Base-by-base conservation (phyloP, 2,113 vertebrate species). In the Nicator chloris region DNA sequence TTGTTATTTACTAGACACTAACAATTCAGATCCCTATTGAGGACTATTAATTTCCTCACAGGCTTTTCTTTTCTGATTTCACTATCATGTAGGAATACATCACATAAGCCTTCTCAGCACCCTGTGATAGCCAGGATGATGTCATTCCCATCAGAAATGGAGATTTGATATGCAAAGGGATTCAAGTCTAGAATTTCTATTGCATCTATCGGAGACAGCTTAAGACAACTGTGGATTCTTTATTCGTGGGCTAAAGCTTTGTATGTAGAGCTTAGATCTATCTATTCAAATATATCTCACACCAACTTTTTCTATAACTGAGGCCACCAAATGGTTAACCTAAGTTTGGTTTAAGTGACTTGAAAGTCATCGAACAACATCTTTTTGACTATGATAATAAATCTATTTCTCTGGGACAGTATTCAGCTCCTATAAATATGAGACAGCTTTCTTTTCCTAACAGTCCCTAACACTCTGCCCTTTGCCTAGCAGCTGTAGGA, bases 1-100 rank as follows among this genome's bases (percentile, higher is more conserved):
- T 96, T 90, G 66, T 93, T 95, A 92, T 90, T 95, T 91, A 75
- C 64, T 83, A 81, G 78, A 57, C 71, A 83, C 68, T 86, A 92
- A 77, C 66, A 93, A 70, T 49, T 42, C 45, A 90, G 75, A 76
- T 83, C 80, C 42, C 39, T 93, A 27, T 26, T 88, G 75, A 90
- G 42, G 82, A 73, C 68, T 83, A 81, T 70, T 94, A 56, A 81
- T 94, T 93, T 96, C 76, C 86, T 86, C 30, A 83, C 35, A 83
- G 57, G 77, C 53, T 65, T 93, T 94, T 92, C 77, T 82, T 92
- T 94, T 94, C 73, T 77, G 82, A 88, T 86, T 92, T 83, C 30
- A 53, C 78, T 69, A 39, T 92, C 85, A 77, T 86, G 19, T 69
- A 82, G 23, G 7, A 93, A 82, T 59, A 65, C 10, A 86, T 65